Evolutionary conservation across 2,888 invertebrate species (phyloP).

Genomic region (Orchestes rusci): DNA sequence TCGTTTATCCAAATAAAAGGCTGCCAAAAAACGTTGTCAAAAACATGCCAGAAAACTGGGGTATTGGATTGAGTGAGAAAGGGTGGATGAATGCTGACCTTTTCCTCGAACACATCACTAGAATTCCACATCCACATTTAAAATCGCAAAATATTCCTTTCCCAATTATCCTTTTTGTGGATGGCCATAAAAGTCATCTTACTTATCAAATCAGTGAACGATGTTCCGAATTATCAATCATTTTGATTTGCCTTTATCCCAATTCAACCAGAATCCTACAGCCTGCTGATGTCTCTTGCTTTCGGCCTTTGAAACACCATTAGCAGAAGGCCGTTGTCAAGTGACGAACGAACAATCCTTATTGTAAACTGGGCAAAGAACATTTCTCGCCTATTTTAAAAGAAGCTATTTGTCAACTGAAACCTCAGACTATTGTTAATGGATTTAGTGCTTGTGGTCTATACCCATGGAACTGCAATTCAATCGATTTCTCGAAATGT

Average conservation of each 20-base stretch:
- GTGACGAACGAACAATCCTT: constrained; percentile 9
- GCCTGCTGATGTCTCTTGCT: constrained; percentile 13
- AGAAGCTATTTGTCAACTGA: constrained; percentile 4
- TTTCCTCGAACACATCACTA: too few relatives aligned
- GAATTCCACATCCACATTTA: too few relatives aligned
- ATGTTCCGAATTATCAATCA: too few relatives aligned
- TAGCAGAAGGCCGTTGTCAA: constrained; percentile 12
- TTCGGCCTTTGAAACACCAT: constrained; percentile 8
- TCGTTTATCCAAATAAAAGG: constrained; percentile 21
- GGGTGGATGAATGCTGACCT: constrained; percentile 4
- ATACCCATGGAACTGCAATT: constrained; percentile 22
- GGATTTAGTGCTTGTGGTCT: constrained; percentile 24
- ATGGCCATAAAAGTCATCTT: too few relatives aligned
- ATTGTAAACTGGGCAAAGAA: constrained; percentile 7
- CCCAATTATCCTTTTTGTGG: too few relatives aligned
- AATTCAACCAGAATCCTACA: too few relatives aligned
- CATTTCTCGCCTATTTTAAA: constrained; percentile 10
- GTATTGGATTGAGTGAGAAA: neutral
- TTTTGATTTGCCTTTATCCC: too few relatives aligned
- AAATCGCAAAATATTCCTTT: too few relatives aligned
- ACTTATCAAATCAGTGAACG: too few relatives aligned
- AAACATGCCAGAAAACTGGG: neutral
- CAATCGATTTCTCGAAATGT: constrained; percentile 21
- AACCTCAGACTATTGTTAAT: constrained; percentile 10
- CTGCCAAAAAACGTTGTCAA: constrained; percentile 1